Percentiles rank a stretch among this genome's conserved stretches.
phyloP scores from a whole-genome alignment of 1,140 invertebrate genomes.

The Harlomillsia oculata region DNA sequence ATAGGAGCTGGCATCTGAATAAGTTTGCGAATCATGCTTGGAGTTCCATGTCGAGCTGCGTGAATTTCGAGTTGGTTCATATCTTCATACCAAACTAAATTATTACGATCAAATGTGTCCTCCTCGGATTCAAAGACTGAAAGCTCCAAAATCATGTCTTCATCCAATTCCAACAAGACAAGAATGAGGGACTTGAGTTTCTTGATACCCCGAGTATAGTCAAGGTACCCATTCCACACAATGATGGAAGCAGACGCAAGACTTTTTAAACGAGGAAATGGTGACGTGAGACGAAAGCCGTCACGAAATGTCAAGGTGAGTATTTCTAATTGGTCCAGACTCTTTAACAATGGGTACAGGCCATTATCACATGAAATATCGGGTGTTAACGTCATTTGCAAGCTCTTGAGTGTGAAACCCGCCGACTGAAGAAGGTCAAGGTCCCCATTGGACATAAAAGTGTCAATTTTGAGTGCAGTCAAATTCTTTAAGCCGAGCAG shows the following conservation, averaged over 20 bases:
- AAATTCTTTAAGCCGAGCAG: slow-evolving; percentile 4
- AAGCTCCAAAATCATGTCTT: slow-evolving; percentile 8
- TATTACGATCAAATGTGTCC: not conserved
- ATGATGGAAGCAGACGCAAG: slow-evolving; percentile 6
- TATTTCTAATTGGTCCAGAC: slow-evolving; percentile 2
- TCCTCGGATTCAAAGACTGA: no score
- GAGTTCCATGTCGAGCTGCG: slow-evolving; percentile 1
- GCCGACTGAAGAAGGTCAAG: slow-evolving; percentile 4
- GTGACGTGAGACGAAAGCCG: slow-evolving; percentile 3
- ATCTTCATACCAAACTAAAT: not conserved
- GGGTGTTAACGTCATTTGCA: slow-evolving; percentile 22
- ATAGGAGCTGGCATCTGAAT: slow-evolving; percentile 2
- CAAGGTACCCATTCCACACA: slow-evolving; percentile 17
- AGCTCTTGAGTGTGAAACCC: slow-evolving; percentile 10
- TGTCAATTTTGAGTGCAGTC: slow-evolving; percentile 19
- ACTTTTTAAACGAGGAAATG: slow-evolving; percentile 11
- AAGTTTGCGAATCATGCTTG: slow-evolving; percentile 6
- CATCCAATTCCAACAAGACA: slow-evolving; percentile 18
- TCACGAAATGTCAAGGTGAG: slow-evolving; percentile 18
- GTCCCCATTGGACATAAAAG: slow-evolving; percentile 15
- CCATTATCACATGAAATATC: slow-evolving; percentile 2
- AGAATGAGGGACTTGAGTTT: slow-evolving; percentile 11
- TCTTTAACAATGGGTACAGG: slow-evolving; percentile 10
- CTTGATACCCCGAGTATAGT: not conserved
- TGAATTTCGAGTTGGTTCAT: slow-evolving; percentile 17